Evolutionary conservation across 2,888 invertebrate genomes (phyloP), one percentile per base, ranked within the genome.

Genomic region (Microplitis manilae): DNA sequence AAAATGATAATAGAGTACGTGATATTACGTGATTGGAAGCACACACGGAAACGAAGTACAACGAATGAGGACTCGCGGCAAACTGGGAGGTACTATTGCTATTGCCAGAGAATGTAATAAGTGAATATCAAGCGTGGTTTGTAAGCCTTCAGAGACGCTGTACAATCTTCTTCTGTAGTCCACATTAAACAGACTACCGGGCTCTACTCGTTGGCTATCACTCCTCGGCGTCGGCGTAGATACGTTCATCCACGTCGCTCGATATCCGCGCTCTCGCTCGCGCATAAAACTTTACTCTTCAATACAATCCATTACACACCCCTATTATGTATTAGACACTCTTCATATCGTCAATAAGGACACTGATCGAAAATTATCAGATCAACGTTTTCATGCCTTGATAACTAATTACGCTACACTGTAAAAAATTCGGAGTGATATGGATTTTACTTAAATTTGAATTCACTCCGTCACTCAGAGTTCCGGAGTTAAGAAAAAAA

Each of bases 51-150:
- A 75, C 80, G 81, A 82, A 60, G 79, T 72, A 79, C 79, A 76
- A 80, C 15, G 75, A 79, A 77, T 81, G 82, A 85, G 78, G 80
- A 84, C 82, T 82, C 81, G 82, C 85, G 85, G 80, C 82, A 80
- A 83, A 87, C 86, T 86, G 84, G 83, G 13, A 50, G 50, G 8
- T 50, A 50, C 13, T 13, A 50, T 81, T 81, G 77, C 78, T 79
- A 73, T 79, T 78, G 73, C 73, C 4, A 50, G 69, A 70, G 70
- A 68, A 38, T 65, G 61, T 64, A 68, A 67, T 65, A 13, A 65
- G n/a, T 60, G 60, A 71, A 62, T 20, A 13, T 39, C n/a, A 80
- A 75, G 67, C 81, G 79, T 75, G 77, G 74, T 79, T 77, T 78
- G 73, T 83, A 80, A 73, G 79, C 67, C 68, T 77, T 60, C 60